Evolutionary conservation across 2,797 vertebrate species (phyloP).

Genomic region (Acanthornis magna): DNA sequence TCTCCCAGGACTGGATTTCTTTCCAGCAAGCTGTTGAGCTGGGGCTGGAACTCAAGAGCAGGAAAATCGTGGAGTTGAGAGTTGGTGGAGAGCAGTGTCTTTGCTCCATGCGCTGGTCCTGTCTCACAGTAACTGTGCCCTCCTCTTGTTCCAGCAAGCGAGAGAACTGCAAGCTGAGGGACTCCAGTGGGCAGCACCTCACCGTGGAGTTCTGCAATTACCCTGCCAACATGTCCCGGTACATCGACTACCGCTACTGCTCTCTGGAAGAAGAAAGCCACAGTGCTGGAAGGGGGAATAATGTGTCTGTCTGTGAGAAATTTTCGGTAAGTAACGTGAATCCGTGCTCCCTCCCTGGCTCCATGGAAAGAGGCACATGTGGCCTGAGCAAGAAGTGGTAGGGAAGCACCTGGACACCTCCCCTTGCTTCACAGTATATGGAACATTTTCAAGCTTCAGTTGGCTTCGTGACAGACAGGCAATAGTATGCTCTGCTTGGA

Average conservation of each 20-base stretch:
- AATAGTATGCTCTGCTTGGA: not conserved
- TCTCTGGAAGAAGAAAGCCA: slow-evolving; percentile 53
- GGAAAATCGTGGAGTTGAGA: not conserved
- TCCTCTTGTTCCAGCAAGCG: slow-evolving; percentile 79
- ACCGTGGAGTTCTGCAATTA: slow-evolving; percentile 90
- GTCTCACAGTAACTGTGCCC: not conserved
- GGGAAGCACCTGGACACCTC: not conserved
- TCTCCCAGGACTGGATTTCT: not conserved
- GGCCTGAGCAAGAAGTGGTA: not conserved
- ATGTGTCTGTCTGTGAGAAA: slow-evolving; percentile 79
- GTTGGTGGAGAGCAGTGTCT: not conserved
- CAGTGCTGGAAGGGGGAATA: not conserved
- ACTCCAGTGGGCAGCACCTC: slow-evolving; percentile 71
- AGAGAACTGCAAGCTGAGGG: slow-evolving; percentile 83
- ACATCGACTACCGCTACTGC: slow-evolving; percentile 90
- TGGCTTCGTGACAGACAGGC: not conserved
- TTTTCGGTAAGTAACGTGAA: slow-evolving; percentile 83
- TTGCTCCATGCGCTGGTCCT: rapidly evolving
- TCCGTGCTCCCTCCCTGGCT: not conserved
- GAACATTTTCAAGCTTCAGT: not conserved
- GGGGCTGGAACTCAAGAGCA: not conserved
- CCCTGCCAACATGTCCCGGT: slow-evolving; percentile 76
- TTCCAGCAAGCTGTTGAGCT: not conserved
- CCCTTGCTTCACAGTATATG: not conserved
- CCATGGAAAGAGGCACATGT: rapidly evolving